These are phyloP conservation scores for Potorous gilbertii DNA, from an alignment of 2,797 vertebrate genomes.

Conservation along the genomic window DNA sequence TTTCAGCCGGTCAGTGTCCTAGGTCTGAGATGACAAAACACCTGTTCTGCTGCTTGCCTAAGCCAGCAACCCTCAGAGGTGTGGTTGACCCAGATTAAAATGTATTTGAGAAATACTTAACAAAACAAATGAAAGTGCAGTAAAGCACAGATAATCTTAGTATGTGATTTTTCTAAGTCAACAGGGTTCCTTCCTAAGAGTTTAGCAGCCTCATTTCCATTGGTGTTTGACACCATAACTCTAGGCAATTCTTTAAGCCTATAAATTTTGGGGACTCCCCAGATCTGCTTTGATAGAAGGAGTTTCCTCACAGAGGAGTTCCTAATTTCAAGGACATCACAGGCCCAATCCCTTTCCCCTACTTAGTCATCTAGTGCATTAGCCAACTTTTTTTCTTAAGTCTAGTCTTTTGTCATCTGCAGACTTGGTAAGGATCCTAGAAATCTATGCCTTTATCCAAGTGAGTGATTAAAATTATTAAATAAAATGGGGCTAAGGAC, in stretches of 20 bases:
- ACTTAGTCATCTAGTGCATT: not conserved
- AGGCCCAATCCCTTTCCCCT: not conserved
- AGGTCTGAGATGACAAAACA: not conserved
- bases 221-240: not conserved
- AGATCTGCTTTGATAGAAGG: not conserved
- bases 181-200: not conserved
- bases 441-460: too few species aligned
- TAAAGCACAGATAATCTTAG: not conserved
- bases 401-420: too few species aligned
- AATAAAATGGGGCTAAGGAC: too few species aligned
- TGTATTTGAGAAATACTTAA: not conserved
- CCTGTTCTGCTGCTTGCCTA: not conserved
- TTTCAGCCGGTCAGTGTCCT: not conserved
- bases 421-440: too few species aligned
- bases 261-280: not conserved
- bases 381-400: not conserved
- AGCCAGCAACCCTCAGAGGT: not conserved
- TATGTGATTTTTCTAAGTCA: not conserved
- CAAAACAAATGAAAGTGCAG: not conserved
- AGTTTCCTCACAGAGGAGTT: not conserved
- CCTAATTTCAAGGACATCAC: not conserved
- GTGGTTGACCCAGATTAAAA: not conserved
- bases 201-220: not conserved
- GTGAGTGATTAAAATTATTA: too few species aligned
- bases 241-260: not conserved